Conservation (phyloP, 2,113 vertebrate genomes). For the Scalopus aquaticus region DNA sequence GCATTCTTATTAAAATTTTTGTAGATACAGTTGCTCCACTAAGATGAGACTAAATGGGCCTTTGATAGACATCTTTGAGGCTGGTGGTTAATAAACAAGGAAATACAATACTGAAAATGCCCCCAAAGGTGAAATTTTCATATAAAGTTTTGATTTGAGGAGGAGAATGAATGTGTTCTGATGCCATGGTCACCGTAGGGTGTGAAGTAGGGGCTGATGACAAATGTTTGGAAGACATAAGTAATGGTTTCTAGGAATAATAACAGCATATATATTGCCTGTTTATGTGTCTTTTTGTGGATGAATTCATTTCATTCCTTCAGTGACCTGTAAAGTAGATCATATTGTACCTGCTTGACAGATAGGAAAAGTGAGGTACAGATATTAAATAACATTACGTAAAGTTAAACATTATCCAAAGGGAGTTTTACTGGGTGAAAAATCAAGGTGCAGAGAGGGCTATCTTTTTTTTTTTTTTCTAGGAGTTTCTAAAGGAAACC, state of each 20-base stretch:
- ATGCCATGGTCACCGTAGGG: neutral
- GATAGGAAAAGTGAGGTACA: no score
- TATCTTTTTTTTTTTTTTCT: no score
- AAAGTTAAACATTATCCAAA: no score
- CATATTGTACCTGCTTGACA: no score
- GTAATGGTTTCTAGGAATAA: neutral
- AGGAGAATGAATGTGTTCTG: neutral
- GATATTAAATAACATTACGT: no score
- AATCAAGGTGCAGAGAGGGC: no score
- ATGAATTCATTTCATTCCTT: no score
- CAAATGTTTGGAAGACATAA: slow-evolving; percentile 4
- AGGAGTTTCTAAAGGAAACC: no score
- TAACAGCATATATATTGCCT: no score
- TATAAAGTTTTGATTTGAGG: neutral
- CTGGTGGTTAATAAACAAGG: neutral
- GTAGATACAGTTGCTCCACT: neutral
- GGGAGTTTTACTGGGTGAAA: no score
- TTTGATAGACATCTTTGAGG: neutral
- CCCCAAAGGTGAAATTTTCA: neutral
- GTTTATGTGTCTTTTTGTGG: no score
- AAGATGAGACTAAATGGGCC: neutral
- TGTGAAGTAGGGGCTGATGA: neutral
- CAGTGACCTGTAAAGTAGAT: no score
- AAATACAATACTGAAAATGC: neutral
- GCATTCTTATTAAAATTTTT: neutral